Evolutionary conservation across 1,140 invertebrate species (phyloP), one percentile per base, ranked within the genome.

Genomic region (Anastrepha ludens): DNA sequence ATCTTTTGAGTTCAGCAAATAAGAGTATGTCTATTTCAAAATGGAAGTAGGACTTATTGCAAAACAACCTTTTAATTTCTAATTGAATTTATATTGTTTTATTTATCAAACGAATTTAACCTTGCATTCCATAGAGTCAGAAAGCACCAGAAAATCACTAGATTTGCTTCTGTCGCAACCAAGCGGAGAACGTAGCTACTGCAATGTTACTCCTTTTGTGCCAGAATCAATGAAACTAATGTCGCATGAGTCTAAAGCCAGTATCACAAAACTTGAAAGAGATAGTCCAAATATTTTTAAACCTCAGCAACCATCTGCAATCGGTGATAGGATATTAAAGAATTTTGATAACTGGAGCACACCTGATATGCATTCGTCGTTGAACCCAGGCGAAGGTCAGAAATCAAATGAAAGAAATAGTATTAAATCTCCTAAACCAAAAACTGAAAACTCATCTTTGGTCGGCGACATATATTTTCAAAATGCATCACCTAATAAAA

Each of bases 181-280:
- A n/a, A 47, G 67, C 44, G 41, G 13, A 74, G 67, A 74, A 74
- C 87, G 89, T 20, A 91, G 67, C 44, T 92, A 92, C 87, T 93
- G 93, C 55, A 93, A 92, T 89, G 92, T 93, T 3, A 90, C 92
- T 59, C 92, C 93, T 7, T 87, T 93, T 13, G 89, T 93, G 0
- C 91, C 91, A 1, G 91, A 90, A 4, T 89, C 89, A 7, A 90
- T 92, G 44, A 91, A 91, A 78, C 70, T 91, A 29, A 15, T 58
- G 39, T 65, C 59, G 7, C 20, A 15, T 85, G 50, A 60, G 2
- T 17, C n/a, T 58, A 44, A 59, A 29, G n/a, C 85, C n/a, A 17
- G 29, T 47, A 47, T 20, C 20, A 11, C 7, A 6, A 64, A 50
- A 29, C 20, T 20, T 59, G 87, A 62, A 44, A 58, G 17, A 29